Conservation (phyloP, 35 echinoderm and acorn worm genomes). For the Hemicentrotus pulcherrimus region DNA sequence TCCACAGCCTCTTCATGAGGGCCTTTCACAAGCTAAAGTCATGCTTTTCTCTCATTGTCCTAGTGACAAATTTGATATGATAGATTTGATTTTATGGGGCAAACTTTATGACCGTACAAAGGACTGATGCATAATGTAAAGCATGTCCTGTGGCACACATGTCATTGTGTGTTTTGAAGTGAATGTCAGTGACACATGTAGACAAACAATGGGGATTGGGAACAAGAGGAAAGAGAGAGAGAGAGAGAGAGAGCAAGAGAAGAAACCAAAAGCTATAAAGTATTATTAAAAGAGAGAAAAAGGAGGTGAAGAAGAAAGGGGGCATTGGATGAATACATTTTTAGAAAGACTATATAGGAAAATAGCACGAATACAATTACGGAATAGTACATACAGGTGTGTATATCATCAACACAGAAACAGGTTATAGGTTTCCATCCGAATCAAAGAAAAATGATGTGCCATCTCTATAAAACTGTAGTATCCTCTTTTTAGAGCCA, state of each 20-base stretch:
- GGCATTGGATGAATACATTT: neutral
- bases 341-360: neutral
- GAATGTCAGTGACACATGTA: neutral
- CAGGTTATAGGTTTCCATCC: too few species aligned
- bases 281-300: neutral
- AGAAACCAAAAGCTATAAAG: neutral
- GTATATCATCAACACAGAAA: too few species aligned
- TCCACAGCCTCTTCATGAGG: neutral
- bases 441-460: too few species aligned
- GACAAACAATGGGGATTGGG: neutral
- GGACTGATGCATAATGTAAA: neutral
- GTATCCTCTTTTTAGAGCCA: too few species aligned
- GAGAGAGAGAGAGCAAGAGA: neutral
- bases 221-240: neutral
- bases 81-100: slow-evolving; percentile 8
- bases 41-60: neutral
- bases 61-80: slow-evolving; percentile 13
- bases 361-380: neutral
- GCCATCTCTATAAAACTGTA: too few species aligned
- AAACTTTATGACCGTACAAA: neutral
- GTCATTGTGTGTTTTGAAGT: neutral
- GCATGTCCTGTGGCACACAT: neutral
- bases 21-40: neutral
- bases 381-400: too few species aligned
- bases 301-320: neutral